phyloP scores from a whole-genome alignment of 2,888 invertebrate species.

The Syrista parreyssii region DNA sequence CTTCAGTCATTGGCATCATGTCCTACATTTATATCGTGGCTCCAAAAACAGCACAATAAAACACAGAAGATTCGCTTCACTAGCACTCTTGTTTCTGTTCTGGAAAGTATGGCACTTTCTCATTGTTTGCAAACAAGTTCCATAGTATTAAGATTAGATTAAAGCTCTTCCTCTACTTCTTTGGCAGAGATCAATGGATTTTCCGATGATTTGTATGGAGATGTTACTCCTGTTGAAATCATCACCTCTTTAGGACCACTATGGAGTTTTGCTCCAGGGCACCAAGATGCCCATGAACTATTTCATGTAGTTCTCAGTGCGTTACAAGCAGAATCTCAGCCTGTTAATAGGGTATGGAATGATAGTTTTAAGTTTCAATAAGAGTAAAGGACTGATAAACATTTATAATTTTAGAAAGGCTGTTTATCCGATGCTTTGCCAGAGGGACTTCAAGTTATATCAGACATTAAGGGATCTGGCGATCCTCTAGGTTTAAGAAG shows the following conservation, averaged over 20 bases:
- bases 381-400: background rate
- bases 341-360: conserved; percentile 70
- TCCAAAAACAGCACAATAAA: conserved; percentile 74
- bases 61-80: conserved; percentile 78
- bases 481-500: conserved; percentile 54
- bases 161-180: conserved; percentile 1
- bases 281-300: conserved; percentile 95
- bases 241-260: conserved; percentile 76
- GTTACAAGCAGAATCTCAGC: conserved; percentile 85
- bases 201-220: conserved; percentile 54
- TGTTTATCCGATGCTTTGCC: conserved; percentile 80
- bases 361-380: background rate
- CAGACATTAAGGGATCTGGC: conserved; percentile 46
- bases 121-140: background rate
- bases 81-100: conserved; percentile 78
- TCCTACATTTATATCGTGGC: conserved; percentile 86
- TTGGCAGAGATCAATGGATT: conserved; percentile 57
- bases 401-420: conserved; percentile 69
- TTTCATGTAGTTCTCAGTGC: conserved; percentile 91
- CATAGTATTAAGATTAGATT: background rate
- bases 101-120: conserved; percentile 72
- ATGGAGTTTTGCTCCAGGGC: conserved; percentile 90
- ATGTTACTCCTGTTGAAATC: conserved; percentile 56
- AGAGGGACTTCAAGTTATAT: conserved; percentile 25
- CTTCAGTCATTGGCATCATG: conserved; percentile 91